A percentile compares a stretch with the other conserved stretches of the same genome.
These are phyloP conservation scores for Timema podura DNA, from an alignment of 2,888 invertebrate species.

Conservation along the genomic window DNA sequence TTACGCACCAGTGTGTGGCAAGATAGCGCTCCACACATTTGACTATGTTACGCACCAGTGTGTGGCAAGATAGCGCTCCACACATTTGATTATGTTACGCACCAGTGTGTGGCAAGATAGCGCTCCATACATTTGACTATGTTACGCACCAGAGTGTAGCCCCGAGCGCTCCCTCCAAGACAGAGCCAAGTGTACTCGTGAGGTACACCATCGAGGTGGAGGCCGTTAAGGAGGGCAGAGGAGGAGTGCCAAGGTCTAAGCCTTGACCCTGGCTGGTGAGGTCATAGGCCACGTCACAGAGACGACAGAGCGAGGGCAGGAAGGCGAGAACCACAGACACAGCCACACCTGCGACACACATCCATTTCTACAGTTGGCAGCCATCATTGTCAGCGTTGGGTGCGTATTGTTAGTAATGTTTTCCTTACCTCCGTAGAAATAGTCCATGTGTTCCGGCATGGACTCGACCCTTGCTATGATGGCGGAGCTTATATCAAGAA, in stretches of 20 bases:
- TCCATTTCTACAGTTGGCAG: not conserved
- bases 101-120: slow-evolving; percentile 31
- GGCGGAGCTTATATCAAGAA: slow-evolving; percentile 89
- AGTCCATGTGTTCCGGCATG: slow-evolving; percentile 73
- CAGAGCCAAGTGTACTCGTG: slow-evolving; percentile 21
- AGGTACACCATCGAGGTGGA: slow-evolving; percentile 18
- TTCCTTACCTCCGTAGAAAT: slow-evolving; percentile 61
- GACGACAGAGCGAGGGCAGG: slow-evolving; percentile 57
- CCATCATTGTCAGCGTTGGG: not conserved
- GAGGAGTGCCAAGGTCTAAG: not conserved
- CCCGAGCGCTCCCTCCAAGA: slow-evolving; percentile 28
- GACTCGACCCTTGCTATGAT: slow-evolving; percentile 89
- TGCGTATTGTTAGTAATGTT: no score
- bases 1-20: no score
- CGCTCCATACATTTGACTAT: not conserved
- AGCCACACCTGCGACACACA: slow-evolving; percentile 44
- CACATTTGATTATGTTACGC: slow-evolving; percentile 7
- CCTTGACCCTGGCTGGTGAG: not conserved
- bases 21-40: no score
- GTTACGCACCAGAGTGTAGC: slow-evolving; percentile 28
- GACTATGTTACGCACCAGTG: no score
- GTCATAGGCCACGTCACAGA: slow-evolving; percentile 32
- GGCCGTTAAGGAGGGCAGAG: slow-evolving; percentile 6
- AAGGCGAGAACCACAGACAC: slow-evolving; percentile 58
- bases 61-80: no score